These are phyloP conservation scores for Ormyrus thymus DNA, from an alignment of 2,888 invertebrate species.

Conservation along the genomic window DNA sequence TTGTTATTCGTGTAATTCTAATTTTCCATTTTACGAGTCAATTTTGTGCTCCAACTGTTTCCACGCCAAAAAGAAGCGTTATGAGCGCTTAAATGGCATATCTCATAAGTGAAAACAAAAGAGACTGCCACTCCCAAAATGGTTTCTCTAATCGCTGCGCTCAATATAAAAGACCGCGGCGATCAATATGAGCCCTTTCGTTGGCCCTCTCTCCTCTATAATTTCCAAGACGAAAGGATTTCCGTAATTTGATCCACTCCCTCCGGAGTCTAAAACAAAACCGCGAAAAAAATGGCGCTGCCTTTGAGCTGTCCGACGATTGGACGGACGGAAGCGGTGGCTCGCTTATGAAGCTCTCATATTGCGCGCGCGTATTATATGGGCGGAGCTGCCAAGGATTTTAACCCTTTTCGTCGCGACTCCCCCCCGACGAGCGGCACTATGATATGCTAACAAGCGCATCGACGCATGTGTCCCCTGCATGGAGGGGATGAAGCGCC, in stretches of 20 bases:
- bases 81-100: too few species aligned
- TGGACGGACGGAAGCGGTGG: slow-evolving; percentile 65
- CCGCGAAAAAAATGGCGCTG: slow-evolving; percentile 66
- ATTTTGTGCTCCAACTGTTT: too few species aligned
- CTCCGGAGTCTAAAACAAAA: slow-evolving; percentile 48
- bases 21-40: neutral
- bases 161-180: slow-evolving; percentile 2
- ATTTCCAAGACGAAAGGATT: slow-evolving; percentile 57
- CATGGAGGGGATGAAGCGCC: slow-evolving; percentile 56
- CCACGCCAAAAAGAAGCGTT: too few species aligned
- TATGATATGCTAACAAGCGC: slow-evolving; percentile 72
- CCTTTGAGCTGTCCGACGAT: slow-evolving; percentile 71
- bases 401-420: slow-evolving; percentile 64
- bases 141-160: neutral
- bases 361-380: neutral
- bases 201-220: neutral
- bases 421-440: slow-evolving; percentile 50
- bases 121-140: slow-evolving; percentile 7
- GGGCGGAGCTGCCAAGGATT: slow-evolving; percentile 57
- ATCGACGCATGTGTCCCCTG: slow-evolving; percentile 65
- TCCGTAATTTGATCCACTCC: slow-evolving; percentile 63
- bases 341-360: slow-evolving; percentile 19
- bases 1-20: neutral
- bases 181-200: slow-evolving; percentile 14
- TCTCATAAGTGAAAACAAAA: neutral